Evolutionary conservation across 2,113 vertebrate species (phyloP), one percentile per base, ranked within the genome.

Genomic region (Athene cunicularia): DNA sequence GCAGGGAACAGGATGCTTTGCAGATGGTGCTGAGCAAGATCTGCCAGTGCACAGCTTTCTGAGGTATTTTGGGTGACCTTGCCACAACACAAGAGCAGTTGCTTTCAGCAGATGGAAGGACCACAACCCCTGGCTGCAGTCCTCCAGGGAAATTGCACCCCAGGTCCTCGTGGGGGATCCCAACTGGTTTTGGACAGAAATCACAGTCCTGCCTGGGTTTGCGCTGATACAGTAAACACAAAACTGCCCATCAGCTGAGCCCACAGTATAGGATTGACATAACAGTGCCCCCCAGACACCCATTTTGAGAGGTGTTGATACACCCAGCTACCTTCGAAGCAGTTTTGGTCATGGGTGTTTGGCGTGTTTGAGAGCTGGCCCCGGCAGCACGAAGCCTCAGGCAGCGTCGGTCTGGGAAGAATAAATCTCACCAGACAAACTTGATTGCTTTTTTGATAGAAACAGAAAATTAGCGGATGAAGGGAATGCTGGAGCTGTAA

Each of bases 391-490:
- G 9, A 76, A 76, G 39, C 73, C 83, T 81, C 66, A 75, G 88
- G 47, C 79, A 83, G 32, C 0, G 0, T 39, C 1, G 0, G 33
- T 43, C 76, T 45, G 58, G 83, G 59, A 76, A 47, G 87, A 64
- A 94, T 94, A 97, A 96, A 97, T 96, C 92, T 95, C 83, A 71
- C 33, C 83, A 93, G 93, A 83, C 71, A 90, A 97, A 96, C 80
- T 22, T 92, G 94, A 96, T 96, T 96, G 92, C 90, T 93, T 96
- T 93, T 92, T 89, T 93, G 94, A 94, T 86, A 87, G 92, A 93
- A 97, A 84, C 39, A 88, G 82, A 95, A 97, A 95, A 96, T 97
- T 95, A 96, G 88, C 2, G 0, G 86, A 86, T 95, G 82, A 97
- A 93, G 62, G 70, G 62, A 94, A 85, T 30, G 83, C 88, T 87